phyloP scores from a whole-genome alignment of 2,797 vertebrate genomes.

The Cirrhinus mrigala region DNA sequence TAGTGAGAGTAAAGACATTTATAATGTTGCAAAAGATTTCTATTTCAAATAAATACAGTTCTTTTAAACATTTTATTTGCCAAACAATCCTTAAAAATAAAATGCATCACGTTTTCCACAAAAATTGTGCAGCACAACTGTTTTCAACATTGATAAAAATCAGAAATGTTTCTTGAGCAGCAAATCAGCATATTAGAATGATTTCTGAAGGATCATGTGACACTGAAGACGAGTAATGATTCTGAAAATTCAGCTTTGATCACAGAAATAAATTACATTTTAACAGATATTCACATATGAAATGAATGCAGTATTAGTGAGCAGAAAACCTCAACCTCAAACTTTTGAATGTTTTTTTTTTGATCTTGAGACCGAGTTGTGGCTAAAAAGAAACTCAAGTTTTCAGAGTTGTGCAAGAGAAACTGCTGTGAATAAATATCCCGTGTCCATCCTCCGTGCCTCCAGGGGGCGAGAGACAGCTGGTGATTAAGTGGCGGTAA shows the following conservation, averaged over 20 bases:
- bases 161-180: neutral
- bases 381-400: neutral
- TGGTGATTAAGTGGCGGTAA: slow-evolving; percentile 82
- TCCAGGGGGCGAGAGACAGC: slow-evolving; percentile 63
- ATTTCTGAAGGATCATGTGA: neutral
- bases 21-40: no score
- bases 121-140: no score
- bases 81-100: no score
- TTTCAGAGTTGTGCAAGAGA: neutral
- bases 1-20: no score
- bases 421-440: neutral
- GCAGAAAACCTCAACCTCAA: neutral
- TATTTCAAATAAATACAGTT: no score
- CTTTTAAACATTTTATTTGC: no score
- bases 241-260: neutral
- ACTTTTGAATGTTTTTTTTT: neutral
- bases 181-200: neutral
- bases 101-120: no score
- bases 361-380: neutral
- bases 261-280: neutral
- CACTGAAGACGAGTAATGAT: neutral
- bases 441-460: slow-evolving; percentile 43
- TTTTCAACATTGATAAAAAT: no score
- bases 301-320: neutral
- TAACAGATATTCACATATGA: neutral